Evolutionary conservation across 2,113 vertebrate genomes (phyloP).

Genomic region (Reinhardtius hippoglossoides): DNA sequence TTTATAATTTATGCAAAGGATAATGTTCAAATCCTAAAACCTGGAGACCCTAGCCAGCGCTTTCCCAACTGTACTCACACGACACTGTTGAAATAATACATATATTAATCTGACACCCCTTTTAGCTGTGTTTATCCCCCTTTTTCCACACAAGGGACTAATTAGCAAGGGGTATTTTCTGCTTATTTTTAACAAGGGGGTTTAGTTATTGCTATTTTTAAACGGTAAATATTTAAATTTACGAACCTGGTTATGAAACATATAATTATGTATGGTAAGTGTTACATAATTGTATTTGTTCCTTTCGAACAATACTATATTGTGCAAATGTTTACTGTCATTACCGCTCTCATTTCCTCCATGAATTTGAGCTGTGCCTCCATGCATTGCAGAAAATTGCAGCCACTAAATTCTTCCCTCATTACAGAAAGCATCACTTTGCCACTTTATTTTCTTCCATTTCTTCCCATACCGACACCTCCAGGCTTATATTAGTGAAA

Average conservation of each 20-base stretch:
- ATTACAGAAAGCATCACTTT: conserved; percentile 19
- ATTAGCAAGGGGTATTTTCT: too few relatives aligned
- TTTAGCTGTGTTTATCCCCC: conserved; percentile 20
- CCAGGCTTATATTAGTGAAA: conserved; percentile 47
- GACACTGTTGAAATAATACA: conserved; percentile 28
- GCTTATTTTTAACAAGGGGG: background rate
- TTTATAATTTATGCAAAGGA: conserved; percentile 51
- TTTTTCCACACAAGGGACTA: too few relatives aligned
- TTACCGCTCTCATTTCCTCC: conserved; percentile 15
- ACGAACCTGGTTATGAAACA: background rate
- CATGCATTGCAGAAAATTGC: conserved; percentile 7
- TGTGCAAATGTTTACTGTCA: conserved; percentile 24
- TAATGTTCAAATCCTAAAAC: conserved; percentile 34
- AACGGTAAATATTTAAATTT: conserved; percentile 1
- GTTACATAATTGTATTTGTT: conserved; percentile 11
- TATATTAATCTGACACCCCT: conserved; percentile 1
- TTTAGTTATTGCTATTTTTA: background rate
- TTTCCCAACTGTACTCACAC: conserved; percentile 9
- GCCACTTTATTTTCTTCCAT: conserved; percentile 1
- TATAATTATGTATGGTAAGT: background rate
- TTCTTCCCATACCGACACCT: conserved; percentile 21
- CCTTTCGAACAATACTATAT: conserved; percentile 12
- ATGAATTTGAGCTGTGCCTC: conserved; percentile 10
- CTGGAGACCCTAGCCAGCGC: conserved; percentile 13
- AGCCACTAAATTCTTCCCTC: conserved; percentile 20